Conservation (phyloP, 2,888 invertebrate species). For the Hermodice carunculata region DNA sequence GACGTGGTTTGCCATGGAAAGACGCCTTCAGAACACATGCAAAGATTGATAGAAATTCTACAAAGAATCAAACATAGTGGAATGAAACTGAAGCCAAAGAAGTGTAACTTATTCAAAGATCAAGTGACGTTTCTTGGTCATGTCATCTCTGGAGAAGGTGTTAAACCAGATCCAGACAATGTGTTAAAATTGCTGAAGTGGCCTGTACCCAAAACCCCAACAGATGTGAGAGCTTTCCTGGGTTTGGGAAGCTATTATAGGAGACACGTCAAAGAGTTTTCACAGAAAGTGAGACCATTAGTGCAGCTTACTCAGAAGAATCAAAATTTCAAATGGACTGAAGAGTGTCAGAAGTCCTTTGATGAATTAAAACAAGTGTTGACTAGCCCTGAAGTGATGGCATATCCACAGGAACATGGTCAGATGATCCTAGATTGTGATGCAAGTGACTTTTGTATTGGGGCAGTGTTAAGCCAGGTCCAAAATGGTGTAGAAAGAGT, state of each 20-base stretch:
- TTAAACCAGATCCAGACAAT: not conserved
- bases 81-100: slow-evolving; percentile 9
- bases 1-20: not conserved
- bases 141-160: not conserved
- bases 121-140: slow-evolving; percentile 6
- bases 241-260: not conserved
- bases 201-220: slow-evolving; percentile 4
- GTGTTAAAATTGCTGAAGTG: not conserved
- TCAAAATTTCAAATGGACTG: slow-evolving; percentile 1
- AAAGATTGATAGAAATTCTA: not conserved
- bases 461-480: slow-evolving; percentile 28
- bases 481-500: slow-evolving; percentile 27
- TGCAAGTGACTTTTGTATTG: slow-evolving; percentile 27
- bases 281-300: slow-evolving; percentile 29
- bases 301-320: slow-evolving; percentile 71
- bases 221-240: not conserved
- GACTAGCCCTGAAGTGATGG: slow-evolving; percentile 22
- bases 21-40: not conserved
- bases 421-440: slow-evolving; percentile 27
- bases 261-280: slow-evolving; percentile 32
- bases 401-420: slow-evolving; percentile 2
- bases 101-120: slow-evolving; percentile 7
- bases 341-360: slow-evolving; percentile 19
- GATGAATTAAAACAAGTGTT: slow-evolving; percentile 16
- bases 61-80: not conserved